Base-by-base conservation (phyloP, 1,140 invertebrate species). In the Aphis craccivora region DNA sequence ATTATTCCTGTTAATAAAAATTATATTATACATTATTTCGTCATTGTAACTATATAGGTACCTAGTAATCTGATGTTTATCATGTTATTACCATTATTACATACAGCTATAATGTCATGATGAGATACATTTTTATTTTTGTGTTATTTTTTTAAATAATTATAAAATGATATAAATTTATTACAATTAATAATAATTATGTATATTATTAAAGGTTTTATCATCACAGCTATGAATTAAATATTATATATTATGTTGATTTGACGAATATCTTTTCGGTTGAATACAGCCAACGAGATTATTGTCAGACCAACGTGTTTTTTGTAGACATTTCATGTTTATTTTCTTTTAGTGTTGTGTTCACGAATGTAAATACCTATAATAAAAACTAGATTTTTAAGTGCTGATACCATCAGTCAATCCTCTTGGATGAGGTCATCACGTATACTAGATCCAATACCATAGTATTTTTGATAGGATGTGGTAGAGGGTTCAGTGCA, bases 311-410 rank as follows among this genome's bases (percentile, higher is more conserved):
- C 30, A 67, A 67, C 60, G 30, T 18, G 18, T n/a, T n/a, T 6
- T 76, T n/a, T 35, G 55, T 35, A n/a, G 60, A 35, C n/a, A n/a
- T 35, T 20, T 76, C 60, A n/a, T 76, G 60, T 76, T 76, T 53
- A 5, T n/a, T 76, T 76, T 76, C 60, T 76, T n/a, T 76, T 18
- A 76, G 60, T 76, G 60, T n/a, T 76, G 30, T 76, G 60, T 76
- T 76, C 14, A 76, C 60, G n/a, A 76, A 76, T 76, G n/a, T n/a
- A 76, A 76, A 76, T 76, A 76, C 30, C 60, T 76, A 35, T n/a
- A 76, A 76, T 76, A n/a, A 76, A n/a, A 76, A 76, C 60, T 76
- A 18, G 60, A 76, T 76, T 76, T 76, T 76, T 76, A n/a, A 76
- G 30, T 76, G 30, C 60, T 76, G n/a, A 76, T 76, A 76, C 60